phyloP scores from a whole-genome alignment of 1,140 invertebrate genomes.

The Philopotamus ludificatus region DNA sequence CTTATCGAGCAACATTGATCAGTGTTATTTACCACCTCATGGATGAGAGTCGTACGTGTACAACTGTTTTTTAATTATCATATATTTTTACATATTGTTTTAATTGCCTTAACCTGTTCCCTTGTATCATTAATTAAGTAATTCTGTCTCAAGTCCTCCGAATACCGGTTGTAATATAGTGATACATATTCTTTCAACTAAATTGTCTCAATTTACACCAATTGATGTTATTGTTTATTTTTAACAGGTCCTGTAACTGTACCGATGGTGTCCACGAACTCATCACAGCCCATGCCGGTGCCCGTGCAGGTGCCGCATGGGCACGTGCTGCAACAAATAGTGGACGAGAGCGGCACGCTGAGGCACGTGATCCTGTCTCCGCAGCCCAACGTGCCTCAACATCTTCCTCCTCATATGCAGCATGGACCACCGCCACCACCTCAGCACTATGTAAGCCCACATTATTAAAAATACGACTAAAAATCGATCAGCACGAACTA shows the following conservation, averaged over 20 bases:
- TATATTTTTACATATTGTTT: too few species aligned
- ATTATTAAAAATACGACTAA: too few species aligned
- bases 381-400: constrained; percentile 66
- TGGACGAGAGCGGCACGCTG: constrained; percentile 83
- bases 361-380: constrained; percentile 82
- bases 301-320: constrained; percentile 87
- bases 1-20: too few species aligned
- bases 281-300: constrained; percentile 75
- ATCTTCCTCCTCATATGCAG: constrained; percentile 60
- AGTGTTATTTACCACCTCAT: too few species aligned
- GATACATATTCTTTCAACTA: neutral
- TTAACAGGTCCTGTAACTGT: constrained; percentile 70
- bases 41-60: too few species aligned
- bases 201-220: neutral
- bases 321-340: constrained; percentile 85
- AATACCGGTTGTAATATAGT: too few species aligned
- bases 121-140: too few species aligned
- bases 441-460: constrained; percentile 67
- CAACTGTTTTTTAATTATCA: too few species aligned
- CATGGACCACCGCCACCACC: constrained; percentile 52
- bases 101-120: too few species aligned
- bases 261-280: constrained; percentile 75
- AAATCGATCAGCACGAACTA: too few species aligned
- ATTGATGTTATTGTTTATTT: constrained; percentile 3
- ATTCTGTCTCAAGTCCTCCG: too few species aligned